Evolutionary conservation across 2,113 vertebrate genomes (phyloP), one percentile per base, ranked within the genome.

Genomic region (Urocolius indicus): DNA sequence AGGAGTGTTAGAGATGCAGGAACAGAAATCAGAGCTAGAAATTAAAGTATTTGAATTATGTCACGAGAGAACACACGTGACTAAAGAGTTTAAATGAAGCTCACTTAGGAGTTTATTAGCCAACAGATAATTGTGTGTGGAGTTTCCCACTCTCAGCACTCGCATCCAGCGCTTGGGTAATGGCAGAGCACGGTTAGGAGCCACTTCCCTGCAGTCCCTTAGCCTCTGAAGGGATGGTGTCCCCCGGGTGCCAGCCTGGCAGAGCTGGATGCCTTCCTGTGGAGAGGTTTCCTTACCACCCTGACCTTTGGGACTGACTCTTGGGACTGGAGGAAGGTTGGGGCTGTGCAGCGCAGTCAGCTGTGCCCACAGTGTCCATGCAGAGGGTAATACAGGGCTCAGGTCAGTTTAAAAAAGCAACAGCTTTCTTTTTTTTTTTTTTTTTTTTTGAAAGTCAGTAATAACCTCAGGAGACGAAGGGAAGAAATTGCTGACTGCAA

Each of bases 361-460:
- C 1, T 8, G 0, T 66, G 52, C 32, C 73, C 57, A 58, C 57
- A 0, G 14, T 11, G 9, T 30, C 76, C 11, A 0, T 55, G 55
- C 2, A 8, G 19, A 6, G 46, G 30, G 38, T 38, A 18, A 16
- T 30, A 43, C n/a, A n/a, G 65, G n/a, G 9, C 49, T 38, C 17
- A 0, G 17, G 21, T 76, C 9, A n/a, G 18, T 51, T 59, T 51
- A 20, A 46, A 46, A 87, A 23, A 11, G 11, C 6, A 38, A 7
- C 22, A 18, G 18, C 0, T 17, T n/a, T 9, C 16, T 20, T 57
- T 59, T 38, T 27, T 36, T 74, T 29, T 49, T n/a, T n/a, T 59
- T 84, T 34, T 75, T 49, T 45, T 2, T 24, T 24, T 10, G 29
- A 23, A 7, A 20, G n/a, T 46, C 29, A 6, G 22, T 54, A 9